Base-by-base conservation (phyloP, 1,140 invertebrate genomes). In the Panagrolaimus sp. region DNA sequence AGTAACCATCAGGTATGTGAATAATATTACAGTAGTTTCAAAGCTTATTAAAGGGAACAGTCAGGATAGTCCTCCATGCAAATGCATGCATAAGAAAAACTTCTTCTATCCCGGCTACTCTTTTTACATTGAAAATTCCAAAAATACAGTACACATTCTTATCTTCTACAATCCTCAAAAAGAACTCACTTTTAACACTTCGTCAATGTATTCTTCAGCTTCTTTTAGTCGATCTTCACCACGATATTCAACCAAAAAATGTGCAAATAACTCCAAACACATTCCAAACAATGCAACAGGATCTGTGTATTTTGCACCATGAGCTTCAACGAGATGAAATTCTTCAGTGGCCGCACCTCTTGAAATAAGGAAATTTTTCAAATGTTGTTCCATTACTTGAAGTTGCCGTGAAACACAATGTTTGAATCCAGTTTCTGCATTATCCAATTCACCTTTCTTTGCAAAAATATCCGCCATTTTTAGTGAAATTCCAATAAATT, bases 391-490 rank as follows among this genome's bases (percentile, higher is more conserved):
- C 67, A 76, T 72, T 38, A 70, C 75, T 63, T 76, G 68, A 69
- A 81, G 79, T 55, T 83, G 82, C 26, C 73, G 76, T 2, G 68
- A 65, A 15, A 82, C 58, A 66, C 80, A 82, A 69, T 83, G 79
- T 48, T 68, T 68, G 52, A 71, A 83, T n/a, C 81, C 80, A 46
- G 68, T 77, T 69, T 82, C 80, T 8, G 80, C 82, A 63, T 69
- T 75, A 14, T 78, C 72, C 14, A 83, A 43, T 7, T 80, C 71
- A 9, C 80, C 80, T 70, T 69, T 69, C 14, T 70, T 44, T 24
- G 80, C 82, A 52, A 78, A 77, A 55, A 82, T 75, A 63, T 83
- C 82, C 1, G 80, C 82, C 32, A 82, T 68, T 65, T 83, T 83
- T 48, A 82, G 63, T 26, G 71, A 74, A 44, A 82, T 71, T 17